Base-by-base conservation (phyloP, 2,888 invertebrate genomes). In the Sturmia bella region DNA sequence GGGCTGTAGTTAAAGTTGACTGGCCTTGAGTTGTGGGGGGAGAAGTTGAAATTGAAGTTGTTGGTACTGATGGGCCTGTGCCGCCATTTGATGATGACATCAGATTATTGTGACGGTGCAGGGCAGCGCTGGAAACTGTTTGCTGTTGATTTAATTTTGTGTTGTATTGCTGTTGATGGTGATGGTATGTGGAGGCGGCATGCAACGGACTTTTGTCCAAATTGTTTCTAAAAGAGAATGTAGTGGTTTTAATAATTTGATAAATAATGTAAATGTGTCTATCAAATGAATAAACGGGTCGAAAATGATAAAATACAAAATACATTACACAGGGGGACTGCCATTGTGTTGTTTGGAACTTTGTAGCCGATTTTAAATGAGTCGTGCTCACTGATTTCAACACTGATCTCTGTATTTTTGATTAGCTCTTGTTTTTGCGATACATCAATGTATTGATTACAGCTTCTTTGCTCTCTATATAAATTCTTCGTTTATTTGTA, bases 161-260 rank as follows among this genome's bases (percentile, higher is more conserved):
- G 11, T 77, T 68, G n/a, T 50, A 43, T 48, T 85, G 84, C 12
- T 80, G 84, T 13, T 84, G 85, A 56, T 82, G 7, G 7, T 86
- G 83, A 0, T 85, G 84, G 0, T 86, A 83, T 1, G 83, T 59
- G 12, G 83, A 76, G 45, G 84, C 84, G 9, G 85, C 83, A 68
- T 85, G 85, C n/a, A 85, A 32, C 3, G 84, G 84, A 78, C 81
- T 85, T 68, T 84, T 85, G 7, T 85, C 84, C 45, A 83, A 64
- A 59, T 70, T 85, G 52, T 72, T 85, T 80, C 79, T 85, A 80
- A n/a, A 84, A 80, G 86, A 45, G 24, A 27, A 12, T 3, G 54
- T 37, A 11, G 54, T 57, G 3, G 27, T 27, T 27, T 27, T 6
- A 27, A 27, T 27, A 27, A 27, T 27, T 27, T 27, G 27, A 72